Conservation (phyloP, 2,797 vertebrate species). For the Poliocrania exsul region DNA sequence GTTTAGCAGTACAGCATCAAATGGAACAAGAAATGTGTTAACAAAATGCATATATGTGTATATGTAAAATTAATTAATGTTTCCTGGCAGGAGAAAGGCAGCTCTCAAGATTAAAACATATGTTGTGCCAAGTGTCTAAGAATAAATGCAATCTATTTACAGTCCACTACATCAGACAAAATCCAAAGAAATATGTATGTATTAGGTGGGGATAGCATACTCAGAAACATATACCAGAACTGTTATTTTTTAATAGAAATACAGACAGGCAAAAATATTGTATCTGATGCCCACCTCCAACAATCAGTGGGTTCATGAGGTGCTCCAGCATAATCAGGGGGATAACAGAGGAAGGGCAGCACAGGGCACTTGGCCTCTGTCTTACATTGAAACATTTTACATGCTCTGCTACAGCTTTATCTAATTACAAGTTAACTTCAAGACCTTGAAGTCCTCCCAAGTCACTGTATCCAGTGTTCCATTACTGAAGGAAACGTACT, state of each 20-base stretch:
- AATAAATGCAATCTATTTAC: background rate
- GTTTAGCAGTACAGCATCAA: background rate
- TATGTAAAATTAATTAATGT: background rate
- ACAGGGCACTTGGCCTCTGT: background rate
- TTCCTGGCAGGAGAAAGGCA: conserved; percentile 39
- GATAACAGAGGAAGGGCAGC: background rate
- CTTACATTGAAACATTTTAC: background rate
- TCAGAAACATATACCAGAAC: background rate
- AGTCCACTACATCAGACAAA: background rate
- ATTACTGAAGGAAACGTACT: background rate
- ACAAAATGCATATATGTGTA: background rate
- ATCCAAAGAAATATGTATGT: background rate
- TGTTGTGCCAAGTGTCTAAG: background rate
- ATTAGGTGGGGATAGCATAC: background rate
- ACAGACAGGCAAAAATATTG: background rate
- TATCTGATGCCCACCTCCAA: background rate
- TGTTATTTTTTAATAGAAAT: background rate
- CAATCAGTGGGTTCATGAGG: background rate
- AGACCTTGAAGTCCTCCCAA: background rate
- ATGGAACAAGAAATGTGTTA: background rate
- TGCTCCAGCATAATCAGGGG: background rate
- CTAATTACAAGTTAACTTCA: background rate
- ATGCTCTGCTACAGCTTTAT: background rate
- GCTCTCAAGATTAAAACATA: background rate
- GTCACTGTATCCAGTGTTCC: background rate